A percentile compares a stretch with the other conserved stretches of the same genome.
phyloP scores from a whole-genome alignment of 2,797 vertebrate species.

The Todus mexicanus region DNA sequence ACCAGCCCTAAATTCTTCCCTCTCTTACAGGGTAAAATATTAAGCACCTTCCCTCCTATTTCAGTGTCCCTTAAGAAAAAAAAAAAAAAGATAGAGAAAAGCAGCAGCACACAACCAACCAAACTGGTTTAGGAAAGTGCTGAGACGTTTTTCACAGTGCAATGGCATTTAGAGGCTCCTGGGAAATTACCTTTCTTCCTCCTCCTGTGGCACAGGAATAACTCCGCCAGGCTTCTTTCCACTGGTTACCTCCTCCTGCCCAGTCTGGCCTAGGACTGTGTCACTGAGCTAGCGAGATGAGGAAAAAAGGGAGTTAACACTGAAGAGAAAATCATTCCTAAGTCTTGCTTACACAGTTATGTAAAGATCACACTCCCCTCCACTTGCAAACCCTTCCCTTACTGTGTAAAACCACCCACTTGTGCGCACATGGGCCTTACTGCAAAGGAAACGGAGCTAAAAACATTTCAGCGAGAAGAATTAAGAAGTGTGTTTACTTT shows the following conservation, averaged over 20 bases:
- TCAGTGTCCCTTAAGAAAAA: not conserved
- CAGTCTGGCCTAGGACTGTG: conserved; percentile 7
- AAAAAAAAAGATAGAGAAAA: not conserved
- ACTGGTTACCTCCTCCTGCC: conserved; percentile 29
- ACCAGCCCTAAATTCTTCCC: not conserved
- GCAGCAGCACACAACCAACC: not conserved
- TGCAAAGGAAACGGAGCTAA: not conserved
- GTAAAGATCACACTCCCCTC: not conserved
- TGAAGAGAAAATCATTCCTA: not conserved
- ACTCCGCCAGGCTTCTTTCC: conserved; percentile 47
- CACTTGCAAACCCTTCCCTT: not conserved
- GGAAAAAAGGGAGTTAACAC: not conserved
- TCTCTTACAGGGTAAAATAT: not conserved
- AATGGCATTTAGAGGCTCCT: not conserved
- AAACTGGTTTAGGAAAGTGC: not conserved
- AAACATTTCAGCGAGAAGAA: not conserved
- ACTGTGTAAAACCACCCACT: not conserved
- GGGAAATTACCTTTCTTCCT: conserved; percentile 56
- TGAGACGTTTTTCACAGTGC: not conserved
- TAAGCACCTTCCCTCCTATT: not conserved
- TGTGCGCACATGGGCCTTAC: not conserved
- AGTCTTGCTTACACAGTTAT: not conserved
- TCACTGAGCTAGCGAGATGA: not conserved
- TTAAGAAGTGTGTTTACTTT: not conserved
- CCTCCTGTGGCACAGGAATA: conserved; percentile 21